Conservation (phyloP, 2,113 vertebrate genomes). For the Actinemys pallida region DNA sequence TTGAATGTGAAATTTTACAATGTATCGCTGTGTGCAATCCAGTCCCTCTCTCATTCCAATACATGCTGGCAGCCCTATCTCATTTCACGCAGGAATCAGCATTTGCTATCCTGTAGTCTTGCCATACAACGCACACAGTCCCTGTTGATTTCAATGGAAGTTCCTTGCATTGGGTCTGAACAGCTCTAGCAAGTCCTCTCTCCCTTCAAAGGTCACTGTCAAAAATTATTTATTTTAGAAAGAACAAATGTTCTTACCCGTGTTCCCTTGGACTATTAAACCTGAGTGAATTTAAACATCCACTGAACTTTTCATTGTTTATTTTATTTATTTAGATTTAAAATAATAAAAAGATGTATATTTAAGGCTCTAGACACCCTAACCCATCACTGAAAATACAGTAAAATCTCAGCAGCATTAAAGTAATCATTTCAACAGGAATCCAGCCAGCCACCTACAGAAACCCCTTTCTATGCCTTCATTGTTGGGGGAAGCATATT, state of each 20-base stretch:
- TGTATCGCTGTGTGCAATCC: background rate
- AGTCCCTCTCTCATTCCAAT: constrained; percentile 44
- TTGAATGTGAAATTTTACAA: background rate
- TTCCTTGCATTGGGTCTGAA: background rate
- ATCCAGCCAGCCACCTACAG: background rate
- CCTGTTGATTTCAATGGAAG: background rate
- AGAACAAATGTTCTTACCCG: background rate
- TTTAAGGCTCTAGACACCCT: background rate
- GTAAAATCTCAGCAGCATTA: background rate
- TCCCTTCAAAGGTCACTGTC: background rate
- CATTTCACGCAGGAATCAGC: constrained; percentile 5
- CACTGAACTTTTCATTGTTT: background rate
- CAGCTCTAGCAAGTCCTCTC: background rate
- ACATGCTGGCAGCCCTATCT: background rate
- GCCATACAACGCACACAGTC: background rate
- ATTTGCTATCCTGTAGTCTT: background rate
- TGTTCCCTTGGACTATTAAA: background rate
- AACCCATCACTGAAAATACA: background rate
- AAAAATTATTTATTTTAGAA: background rate
- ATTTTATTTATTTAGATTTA: background rate
- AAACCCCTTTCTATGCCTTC: background rate
- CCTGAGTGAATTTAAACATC: background rate
- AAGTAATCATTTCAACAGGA: background rate
- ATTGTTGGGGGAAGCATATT: background rate
- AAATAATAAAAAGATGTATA: background rate